Percentiles rank a stretch among this genome's conserved stretches.
Evolutionary conservation across 2,113 vertebrate species (phyloP).

Genomic region (Haemorhous mexicanus): DNA sequence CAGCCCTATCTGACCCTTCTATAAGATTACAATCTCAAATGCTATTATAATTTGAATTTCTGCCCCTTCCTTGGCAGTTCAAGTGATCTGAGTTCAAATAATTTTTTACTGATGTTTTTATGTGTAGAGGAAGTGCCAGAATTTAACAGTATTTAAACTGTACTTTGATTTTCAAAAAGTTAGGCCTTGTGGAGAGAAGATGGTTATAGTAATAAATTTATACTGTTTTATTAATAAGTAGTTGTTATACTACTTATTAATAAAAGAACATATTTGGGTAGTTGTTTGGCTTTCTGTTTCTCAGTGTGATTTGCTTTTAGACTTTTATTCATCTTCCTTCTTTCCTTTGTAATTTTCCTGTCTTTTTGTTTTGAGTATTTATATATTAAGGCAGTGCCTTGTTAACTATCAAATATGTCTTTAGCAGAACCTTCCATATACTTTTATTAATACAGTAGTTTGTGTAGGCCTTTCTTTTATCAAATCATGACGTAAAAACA

Average conservation of each 20-base stretch:
- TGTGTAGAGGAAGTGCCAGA: background rate
- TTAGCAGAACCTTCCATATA: background rate
- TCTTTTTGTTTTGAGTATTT: background rate
- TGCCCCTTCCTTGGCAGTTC: background rate
- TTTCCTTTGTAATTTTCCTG: background rate
- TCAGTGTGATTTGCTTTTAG: background rate
- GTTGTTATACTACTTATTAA: background rate
- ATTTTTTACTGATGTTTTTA: background rate
- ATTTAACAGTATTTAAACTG: background rate
- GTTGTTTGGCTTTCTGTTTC: background rate
- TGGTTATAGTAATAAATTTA: background rate
- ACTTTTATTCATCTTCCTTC: background rate
- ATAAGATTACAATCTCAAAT: background rate
- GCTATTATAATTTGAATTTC: background rate
- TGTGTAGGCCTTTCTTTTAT: background rate
- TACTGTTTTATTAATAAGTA: background rate
- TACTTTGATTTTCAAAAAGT: background rate
- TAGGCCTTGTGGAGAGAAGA: background rate
- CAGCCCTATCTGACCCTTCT: background rate
- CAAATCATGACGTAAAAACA: background rate
- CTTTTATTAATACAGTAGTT: background rate
- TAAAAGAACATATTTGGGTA: background rate
- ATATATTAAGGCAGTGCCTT: background rate
- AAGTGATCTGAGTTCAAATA: background rate
- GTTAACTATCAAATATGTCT: background rate